Percentiles rank a stretch among this genome's conserved stretches.
These are phyloP conservation scores for Pelvicachromis taeniatus DNA, from an alignment of 2,113 vertebrate genomes.

Conservation along the genomic window DNA sequence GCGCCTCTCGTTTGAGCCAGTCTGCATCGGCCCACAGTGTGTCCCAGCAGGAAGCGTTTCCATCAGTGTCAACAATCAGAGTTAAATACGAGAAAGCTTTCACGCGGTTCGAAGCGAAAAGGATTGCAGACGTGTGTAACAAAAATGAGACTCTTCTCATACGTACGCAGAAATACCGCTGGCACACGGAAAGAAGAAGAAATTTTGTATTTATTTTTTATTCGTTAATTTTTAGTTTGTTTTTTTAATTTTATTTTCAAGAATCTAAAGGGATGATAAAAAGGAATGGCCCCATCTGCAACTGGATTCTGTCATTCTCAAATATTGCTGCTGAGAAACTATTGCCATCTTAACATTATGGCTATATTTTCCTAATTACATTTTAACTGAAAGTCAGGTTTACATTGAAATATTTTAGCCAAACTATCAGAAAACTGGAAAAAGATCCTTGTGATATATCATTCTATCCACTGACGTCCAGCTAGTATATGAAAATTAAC, in stretches of 20 bases:
- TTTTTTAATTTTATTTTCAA: not conserved
- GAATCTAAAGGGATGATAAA: not conserved
- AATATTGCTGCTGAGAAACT: no score
- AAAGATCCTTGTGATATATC: no score
- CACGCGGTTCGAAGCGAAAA: not conserved
- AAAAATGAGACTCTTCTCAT: not conserved
- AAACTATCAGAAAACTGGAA: no score
- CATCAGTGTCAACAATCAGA: not conserved
- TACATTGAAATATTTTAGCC: no score
- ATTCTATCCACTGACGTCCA: not conserved
- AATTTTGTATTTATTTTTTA: no score
- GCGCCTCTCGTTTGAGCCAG: not conserved
- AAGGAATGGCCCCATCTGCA: no score
- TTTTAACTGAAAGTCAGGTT: no score
- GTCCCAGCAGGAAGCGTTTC: not conserved
- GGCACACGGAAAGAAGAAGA: not conserved
- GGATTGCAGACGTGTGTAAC: not conserved
- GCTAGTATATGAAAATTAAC: not conserved
- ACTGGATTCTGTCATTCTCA: no score
- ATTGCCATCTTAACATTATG: no score
- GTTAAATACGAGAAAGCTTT: not conserved
- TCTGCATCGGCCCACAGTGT: not conserved
- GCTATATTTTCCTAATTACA: no score
- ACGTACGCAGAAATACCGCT: not conserved
- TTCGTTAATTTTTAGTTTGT: not conserved